Evolutionary conservation across 2,888 invertebrate genomes (phyloP).

Genomic region (Oscheius myriophilus): DNA sequence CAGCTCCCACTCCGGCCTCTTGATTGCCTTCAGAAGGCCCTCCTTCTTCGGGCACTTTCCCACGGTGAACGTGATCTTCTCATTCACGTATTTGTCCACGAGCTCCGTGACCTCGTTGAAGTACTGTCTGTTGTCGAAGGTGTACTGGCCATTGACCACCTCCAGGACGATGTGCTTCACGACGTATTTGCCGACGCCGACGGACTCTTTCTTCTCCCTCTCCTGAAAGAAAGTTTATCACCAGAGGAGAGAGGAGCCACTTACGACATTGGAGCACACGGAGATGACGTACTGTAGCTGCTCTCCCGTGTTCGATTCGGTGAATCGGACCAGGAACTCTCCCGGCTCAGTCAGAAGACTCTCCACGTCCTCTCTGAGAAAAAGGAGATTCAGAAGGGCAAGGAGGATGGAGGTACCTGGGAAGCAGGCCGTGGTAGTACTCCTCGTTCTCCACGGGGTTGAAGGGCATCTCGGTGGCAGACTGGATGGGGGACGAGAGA

Average conservation of each 20-base stretch:
- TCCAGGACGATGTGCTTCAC: background rate
- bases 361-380: background rate
- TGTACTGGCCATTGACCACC: background rate
- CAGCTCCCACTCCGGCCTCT: too few species aligned
- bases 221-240: background rate
- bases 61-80: background rate
- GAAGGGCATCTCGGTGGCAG: too few species aligned
- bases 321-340: background rate
- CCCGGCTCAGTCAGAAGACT: background rate
- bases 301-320: background rate
- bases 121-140: background rate
- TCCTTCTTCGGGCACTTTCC: background rate
- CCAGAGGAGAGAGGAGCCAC: background rate
- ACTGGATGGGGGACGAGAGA: too few species aligned
- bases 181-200: too few species aligned
- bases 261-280: background rate
- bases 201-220: too few species aligned
- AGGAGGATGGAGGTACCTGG: too few species aligned
- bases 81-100: background rate
- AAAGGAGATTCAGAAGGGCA: background rate
- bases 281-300: background rate
- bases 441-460: background rate
- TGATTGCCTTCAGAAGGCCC: too few species aligned
- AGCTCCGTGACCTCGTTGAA: background rate
- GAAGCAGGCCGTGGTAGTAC: constrained; percentile 1